Evolutionary conservation across 2,888 invertebrate species (phyloP).

Genomic region (Himalopsyche tibetana): DNA sequence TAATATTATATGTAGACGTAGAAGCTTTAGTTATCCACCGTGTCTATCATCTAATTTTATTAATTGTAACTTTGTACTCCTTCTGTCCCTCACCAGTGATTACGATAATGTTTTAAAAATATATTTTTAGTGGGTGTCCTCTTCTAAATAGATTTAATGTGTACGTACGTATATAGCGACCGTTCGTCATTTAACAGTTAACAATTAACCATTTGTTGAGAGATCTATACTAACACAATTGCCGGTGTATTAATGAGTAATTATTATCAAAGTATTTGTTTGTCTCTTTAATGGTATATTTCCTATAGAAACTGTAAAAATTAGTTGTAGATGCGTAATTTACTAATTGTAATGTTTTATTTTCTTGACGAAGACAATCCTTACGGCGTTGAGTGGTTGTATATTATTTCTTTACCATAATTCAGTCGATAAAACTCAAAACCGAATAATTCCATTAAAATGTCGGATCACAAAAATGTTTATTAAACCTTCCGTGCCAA

Average conservation of each 20-base stretch:
- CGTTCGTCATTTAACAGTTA: not conserved
- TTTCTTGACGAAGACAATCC: constrained; percentile 53
- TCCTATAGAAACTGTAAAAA: constrained; percentile 35
- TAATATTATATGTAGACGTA: not conserved
- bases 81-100: constrained; percentile 1
- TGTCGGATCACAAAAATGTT: not conserved
- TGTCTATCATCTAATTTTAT: constrained; percentile 35
- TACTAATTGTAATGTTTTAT: constrained; percentile 44
- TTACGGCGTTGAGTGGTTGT: constrained; percentile 32
- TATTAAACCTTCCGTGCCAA: constrained; percentile 14
- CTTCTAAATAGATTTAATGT: constrained; percentile 17
- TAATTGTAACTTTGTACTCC: constrained; percentile 1
- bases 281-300: constrained; percentile 38
- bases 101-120: not conserved
- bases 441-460: not conserved
- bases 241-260: not conserved
- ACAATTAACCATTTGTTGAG: not conserved
- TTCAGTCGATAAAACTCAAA: not conserved
- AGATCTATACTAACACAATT: not conserved
- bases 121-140: constrained; percentile 11
- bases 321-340: constrained; percentile 4
- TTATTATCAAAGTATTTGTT: constrained; percentile 13
- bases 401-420: not conserved
- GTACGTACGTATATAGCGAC: not conserved
- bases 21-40: not conserved